Evolutionary conservation across 2,888 invertebrate genomes (phyloP).

Genomic region (Conomelus anceps): DNA sequence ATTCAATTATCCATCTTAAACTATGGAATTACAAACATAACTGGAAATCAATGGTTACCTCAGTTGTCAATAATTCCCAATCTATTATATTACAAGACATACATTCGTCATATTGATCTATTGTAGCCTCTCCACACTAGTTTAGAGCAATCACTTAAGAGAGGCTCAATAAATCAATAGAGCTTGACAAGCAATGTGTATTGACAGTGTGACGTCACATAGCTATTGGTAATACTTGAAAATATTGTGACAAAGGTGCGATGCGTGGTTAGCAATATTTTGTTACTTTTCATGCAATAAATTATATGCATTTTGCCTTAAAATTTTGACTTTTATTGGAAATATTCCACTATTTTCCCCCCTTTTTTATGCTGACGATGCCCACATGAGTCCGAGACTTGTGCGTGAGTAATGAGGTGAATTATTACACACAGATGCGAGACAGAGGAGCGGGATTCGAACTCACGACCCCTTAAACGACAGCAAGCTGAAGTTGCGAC

Average conservation of each 20-base stretch:
- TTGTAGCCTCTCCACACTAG: too few species aligned
- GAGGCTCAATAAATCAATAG: background rate
- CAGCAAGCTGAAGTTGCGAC: too few species aligned
- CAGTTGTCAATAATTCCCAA: background rate
- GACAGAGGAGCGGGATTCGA: too few species aligned
- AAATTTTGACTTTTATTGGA: background rate
- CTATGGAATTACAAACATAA: background rate
- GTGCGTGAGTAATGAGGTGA: too few species aligned
- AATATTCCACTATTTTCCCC: background rate
- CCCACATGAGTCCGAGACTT: too few species aligned
- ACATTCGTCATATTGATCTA: background rate
- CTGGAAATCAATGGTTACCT: background rate
- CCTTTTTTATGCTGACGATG: too few species aligned
- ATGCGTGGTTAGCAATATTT: constrained; percentile 19
- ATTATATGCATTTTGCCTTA: constrained; percentile 5
- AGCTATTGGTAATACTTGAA: background rate
- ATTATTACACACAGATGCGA: too few species aligned
- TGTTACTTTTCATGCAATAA: constrained; percentile 23
- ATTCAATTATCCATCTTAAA: too few species aligned
- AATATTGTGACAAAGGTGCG: background rate
- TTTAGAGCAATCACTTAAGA: too few species aligned
- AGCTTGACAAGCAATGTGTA: background rate
- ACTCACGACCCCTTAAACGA: too few species aligned
- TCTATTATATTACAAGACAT: background rate
- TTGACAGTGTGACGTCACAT: background rate